phyloP scores from a whole-genome alignment of 2,797 vertebrate species.

The Masticophis lateralis region DNA sequence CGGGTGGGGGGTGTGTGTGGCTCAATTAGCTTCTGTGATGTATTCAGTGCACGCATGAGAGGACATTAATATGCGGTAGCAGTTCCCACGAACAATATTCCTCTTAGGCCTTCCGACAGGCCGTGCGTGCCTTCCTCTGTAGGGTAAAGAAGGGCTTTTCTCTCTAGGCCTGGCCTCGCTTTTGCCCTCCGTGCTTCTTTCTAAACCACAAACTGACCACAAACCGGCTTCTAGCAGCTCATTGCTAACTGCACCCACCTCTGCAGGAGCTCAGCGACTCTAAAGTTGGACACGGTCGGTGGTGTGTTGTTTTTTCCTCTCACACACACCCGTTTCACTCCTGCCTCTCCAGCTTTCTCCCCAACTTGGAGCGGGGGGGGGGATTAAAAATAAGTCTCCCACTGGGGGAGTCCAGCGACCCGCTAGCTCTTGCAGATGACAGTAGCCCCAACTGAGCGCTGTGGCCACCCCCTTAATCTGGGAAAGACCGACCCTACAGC shows the following conservation, averaged over 20 bases:
- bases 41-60: conserved; percentile 89
- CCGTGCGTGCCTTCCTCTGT: conserved; percentile 44
- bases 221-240: not conserved
- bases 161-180: conserved; percentile 20
- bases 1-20: conserved; percentile 39
- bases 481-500: not conserved
- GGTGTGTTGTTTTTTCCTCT: not conserved
- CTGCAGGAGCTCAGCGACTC: not conserved
- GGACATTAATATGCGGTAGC: conserved; percentile 88
- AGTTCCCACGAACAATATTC: conserved; percentile 85
- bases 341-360: not conserved
- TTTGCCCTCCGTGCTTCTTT: not conserved
- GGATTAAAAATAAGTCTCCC: accelerated
- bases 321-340: not conserved
- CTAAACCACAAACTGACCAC: not conserved
- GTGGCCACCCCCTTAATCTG: not conserved
- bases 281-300: not conserved
- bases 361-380: not conserved
- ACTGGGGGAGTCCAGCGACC: not conserved
- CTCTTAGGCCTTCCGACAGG: conserved; percentile 67
- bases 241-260: not conserved
- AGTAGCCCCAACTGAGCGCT: not conserved
- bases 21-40: conserved; percentile 89
- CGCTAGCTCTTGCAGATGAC: not conserved
- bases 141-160: conserved; percentile 14